Conservation (phyloP, 2,888 invertebrate species). For the Punctoribates punctum region DNA sequence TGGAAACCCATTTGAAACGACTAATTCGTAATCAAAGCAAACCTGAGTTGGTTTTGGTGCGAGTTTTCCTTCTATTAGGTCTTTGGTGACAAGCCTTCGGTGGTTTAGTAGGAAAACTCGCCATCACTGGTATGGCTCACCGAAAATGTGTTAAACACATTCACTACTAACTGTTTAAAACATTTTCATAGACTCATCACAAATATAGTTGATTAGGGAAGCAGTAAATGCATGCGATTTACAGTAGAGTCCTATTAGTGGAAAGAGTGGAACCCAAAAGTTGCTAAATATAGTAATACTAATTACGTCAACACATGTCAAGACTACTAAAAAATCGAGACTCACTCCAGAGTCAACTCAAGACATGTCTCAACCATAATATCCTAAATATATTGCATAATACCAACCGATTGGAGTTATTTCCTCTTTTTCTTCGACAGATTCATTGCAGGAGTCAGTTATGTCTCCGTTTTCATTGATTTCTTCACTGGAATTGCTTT, state of each 20-base stretch:
- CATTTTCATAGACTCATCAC: slow-evolving; percentile 6
- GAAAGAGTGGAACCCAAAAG: slow-evolving; percentile 9
- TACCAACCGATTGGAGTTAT: slow-evolving; percentile 1
- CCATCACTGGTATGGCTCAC: neutral
- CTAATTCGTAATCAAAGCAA: neutral
- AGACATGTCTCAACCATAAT: too few species aligned
- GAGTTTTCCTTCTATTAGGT: slow-evolving; percentile 16
- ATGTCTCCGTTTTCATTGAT: neutral
- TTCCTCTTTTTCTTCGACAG: neutral
- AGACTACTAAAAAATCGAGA: neutral
- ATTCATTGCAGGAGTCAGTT: neutral
- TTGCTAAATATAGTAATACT: slow-evolving; percentile 25
- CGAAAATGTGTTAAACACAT: neutral
- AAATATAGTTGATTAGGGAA: slow-evolving; percentile 3
- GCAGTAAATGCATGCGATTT: neutral
- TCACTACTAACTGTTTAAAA: neutral
- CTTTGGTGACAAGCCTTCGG: slow-evolving; percentile 1
- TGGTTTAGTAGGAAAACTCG: slow-evolving; percentile 12
- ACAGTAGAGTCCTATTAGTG: neutral
- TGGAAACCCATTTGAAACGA: neutral
- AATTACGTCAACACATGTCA: slow-evolving; percentile 28
- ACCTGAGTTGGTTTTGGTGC: slow-evolving; percentile 10
- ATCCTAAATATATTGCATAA: too few species aligned
- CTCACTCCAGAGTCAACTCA: neutral
- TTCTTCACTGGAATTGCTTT: neutral